Conservation (phyloP, 1,140 invertebrate genomes). For the Psilanteris sp. region DNA sequence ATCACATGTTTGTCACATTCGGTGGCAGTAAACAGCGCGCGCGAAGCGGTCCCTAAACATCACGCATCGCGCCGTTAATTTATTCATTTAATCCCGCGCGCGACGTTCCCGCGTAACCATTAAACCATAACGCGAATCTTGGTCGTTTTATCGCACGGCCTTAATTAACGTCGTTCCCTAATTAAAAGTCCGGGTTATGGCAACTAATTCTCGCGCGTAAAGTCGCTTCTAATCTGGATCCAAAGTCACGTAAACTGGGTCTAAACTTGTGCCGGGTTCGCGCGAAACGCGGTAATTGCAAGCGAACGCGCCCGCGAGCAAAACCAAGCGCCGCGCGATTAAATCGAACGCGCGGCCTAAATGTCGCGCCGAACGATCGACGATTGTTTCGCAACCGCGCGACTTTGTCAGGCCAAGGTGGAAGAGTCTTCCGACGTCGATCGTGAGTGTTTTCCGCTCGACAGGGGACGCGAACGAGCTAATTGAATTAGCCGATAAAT, state of each 20-base stretch:
- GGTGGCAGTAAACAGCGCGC: not conserved
- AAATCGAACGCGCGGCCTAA: slow-evolving; percentile 27
- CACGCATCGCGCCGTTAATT: slow-evolving; percentile 23
- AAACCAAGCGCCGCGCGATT: not conserved
- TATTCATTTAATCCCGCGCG: slow-evolving; percentile 42
- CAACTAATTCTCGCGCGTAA: slow-evolving; percentile 26
- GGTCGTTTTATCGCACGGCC: slow-evolving; percentile 37
- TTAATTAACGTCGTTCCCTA: slow-evolving; percentile 46
- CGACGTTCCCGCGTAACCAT: slow-evolving; percentile 35
- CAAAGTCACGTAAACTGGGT: slow-evolving; percentile 15
- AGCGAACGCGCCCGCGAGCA: slow-evolving; percentile 6
- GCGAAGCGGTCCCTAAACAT: slow-evolving; percentile 16
- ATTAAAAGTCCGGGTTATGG: slow-evolving; percentile 25
- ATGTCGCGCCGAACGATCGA: slow-evolving; percentile 28
- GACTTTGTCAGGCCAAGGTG: slow-evolving; percentile 30
- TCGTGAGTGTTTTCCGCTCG: slow-evolving; percentile 10
- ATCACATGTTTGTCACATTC: slow-evolving; percentile 7
- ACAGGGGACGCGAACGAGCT: slow-evolving; percentile 21
- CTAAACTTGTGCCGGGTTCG: slow-evolving; percentile 13
- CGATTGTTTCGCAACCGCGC: slow-evolving; percentile 30
- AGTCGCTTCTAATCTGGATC: slow-evolving; percentile 21
- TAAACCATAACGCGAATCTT: slow-evolving; percentile 42
- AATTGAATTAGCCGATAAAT: slow-evolving; percentile 41
- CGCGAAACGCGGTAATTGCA: slow-evolving; percentile 16
- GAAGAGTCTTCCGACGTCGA: slow-evolving; percentile 9